Conservation (phyloP, 2,113 vertebrate species). For the Corythaeola cristata region DNA sequence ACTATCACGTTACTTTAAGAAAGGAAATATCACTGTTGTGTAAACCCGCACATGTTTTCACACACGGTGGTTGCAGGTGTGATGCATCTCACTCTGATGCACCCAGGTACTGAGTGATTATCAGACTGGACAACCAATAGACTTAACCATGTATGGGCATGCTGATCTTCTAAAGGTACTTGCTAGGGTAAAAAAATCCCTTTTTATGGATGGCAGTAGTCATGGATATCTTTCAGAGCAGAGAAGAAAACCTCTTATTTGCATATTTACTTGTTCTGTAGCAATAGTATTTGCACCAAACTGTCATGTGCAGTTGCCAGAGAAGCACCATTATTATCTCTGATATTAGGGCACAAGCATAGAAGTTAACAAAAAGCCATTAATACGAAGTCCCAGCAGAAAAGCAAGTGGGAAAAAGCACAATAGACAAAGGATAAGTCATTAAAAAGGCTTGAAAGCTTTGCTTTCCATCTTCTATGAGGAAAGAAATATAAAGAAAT, state of each 20-base stretch:
- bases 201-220: neutral
- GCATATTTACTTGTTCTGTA: neutral
- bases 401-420: neutral
- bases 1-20: neutral
- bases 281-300: neutral
- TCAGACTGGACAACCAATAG: neutral
- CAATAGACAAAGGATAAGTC: neutral
- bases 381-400: neutral
- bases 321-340: neutral
- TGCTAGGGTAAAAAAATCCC: neutral
- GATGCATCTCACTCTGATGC: neutral
- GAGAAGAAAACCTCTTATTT: neutral
- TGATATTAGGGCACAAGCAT: neutral
- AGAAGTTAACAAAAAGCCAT: neutral
- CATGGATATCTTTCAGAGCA: neutral
- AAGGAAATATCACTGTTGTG: neutral
- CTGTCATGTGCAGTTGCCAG: neutral
- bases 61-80: neutral
- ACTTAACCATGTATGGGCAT: neutral
- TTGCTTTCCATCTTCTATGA: neutral
- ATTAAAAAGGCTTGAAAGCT: neutral
- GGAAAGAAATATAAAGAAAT: neutral
- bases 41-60: neutral
- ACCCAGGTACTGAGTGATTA: neutral
- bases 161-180: neutral